Evolutionary conservation across 2,113 vertebrate genomes (phyloP).

Genomic region (Petromus typicus): DNA sequence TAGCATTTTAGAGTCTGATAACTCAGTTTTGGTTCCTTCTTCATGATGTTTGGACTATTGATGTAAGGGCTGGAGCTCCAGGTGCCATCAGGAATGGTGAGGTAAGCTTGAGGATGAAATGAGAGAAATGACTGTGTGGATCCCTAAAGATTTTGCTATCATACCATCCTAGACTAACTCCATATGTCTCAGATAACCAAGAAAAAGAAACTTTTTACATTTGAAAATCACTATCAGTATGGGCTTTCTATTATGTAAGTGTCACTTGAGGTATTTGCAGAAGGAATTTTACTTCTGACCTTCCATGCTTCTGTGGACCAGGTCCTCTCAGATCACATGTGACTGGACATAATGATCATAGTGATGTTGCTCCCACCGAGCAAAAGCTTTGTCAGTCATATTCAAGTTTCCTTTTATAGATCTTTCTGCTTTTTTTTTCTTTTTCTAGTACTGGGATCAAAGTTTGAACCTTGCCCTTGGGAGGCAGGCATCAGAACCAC

Average conservation of each 20-base stretch:
- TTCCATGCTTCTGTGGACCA: not conserved
- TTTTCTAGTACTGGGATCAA: too few relatives aligned
- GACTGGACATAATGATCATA: not conserved
- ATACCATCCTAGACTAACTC: too few relatives aligned
- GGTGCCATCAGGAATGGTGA: conserved; percentile 26
- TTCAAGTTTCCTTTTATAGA: not conserved
- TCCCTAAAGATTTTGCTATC: not conserved
- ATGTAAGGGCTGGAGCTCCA: conserved; percentile 36
- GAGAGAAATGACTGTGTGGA: not conserved
- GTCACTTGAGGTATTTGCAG: not conserved
- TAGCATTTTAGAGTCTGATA: not conserved
- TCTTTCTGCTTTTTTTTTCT: not conserved
- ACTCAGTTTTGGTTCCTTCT: conserved; percentile 28
- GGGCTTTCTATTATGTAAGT: not conserved
- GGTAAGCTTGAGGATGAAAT: conserved; percentile 3
- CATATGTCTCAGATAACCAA: not conserved
- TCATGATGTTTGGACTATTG: conserved; percentile 13
- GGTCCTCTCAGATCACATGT: not conserved
- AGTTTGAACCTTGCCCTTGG: too few relatives aligned
- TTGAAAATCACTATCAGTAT: not conserved
- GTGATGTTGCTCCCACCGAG: not conserved
- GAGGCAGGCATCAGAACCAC: too few relatives aligned
- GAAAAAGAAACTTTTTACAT: not conserved
- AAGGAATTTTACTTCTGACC: not conserved
- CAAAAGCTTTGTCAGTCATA: not conserved